phyloP scores from a whole-genome alignment of 1,140 invertebrate species.

The Carcinoscorpius rotundicauda region DNA sequence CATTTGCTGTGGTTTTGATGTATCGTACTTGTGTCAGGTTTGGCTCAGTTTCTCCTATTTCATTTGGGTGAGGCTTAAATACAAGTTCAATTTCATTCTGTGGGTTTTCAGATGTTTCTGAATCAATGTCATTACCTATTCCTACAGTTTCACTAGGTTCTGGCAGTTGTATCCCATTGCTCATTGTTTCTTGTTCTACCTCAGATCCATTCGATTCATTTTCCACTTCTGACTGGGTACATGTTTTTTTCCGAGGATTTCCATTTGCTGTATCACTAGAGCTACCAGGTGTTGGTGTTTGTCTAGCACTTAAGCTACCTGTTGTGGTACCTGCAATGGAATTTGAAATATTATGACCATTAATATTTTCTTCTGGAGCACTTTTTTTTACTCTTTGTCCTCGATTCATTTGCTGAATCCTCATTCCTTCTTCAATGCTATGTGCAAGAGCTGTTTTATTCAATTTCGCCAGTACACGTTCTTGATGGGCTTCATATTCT shows the following conservation, averaged over 20 bases:
- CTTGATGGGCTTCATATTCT: constrained; percentile 94
- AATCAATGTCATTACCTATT: too few species aligned
- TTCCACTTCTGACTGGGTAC: constrained; percentile 16
- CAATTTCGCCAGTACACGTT: constrained; percentile 82
- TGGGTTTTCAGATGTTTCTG: too few species aligned
- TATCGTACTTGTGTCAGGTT: constrained; percentile 20
- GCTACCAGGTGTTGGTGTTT: not conserved
- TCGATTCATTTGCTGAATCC: constrained; percentile 81
- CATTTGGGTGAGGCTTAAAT: constrained; percentile 88
- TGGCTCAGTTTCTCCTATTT: constrained; percentile 30
- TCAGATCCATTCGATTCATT: constrained; percentile 22
- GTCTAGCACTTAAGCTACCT: not conserved
- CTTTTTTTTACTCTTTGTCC: constrained; percentile 57
- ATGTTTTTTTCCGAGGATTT: constrained; percentile 16
- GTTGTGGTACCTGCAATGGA: not conserved
- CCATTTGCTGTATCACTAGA: too few species aligned
- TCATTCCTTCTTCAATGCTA: constrained; percentile 90
- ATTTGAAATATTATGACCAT: constrained; percentile 3
- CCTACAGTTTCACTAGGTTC: too few species aligned
- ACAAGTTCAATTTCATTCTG: constrained; percentile 83
- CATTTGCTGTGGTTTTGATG: constrained; percentile 25
- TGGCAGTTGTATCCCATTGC: too few species aligned
- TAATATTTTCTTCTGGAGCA: constrained; percentile 18
- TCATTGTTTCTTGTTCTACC: constrained; percentile 7
- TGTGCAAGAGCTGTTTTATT: constrained; percentile 78